Base-by-base conservation (phyloP, 2,113 vertebrate species). In the Suricata suricatta region DNA sequence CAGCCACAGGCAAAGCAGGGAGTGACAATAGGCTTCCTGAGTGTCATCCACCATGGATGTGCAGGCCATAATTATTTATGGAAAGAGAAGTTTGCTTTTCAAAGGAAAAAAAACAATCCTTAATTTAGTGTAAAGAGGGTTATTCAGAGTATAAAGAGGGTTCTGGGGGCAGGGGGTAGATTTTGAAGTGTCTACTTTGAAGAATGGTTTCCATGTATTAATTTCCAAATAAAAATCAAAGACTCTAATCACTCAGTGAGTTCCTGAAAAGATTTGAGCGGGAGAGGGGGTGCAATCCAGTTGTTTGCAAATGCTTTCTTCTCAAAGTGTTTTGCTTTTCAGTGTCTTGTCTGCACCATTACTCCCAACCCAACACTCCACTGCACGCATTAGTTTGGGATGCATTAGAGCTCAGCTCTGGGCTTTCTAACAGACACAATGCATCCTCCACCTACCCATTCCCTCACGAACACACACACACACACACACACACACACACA, bases 221-320 rank as follows among this genome's bases (percentile, higher is more conserved):
- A 35, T 72, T 90, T 69, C 69, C 69, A 76, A 90, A 72, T 27
- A 17, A 44, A 77, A 77, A 93, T 19, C 13, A 41, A 41, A 69
- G 60, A 10, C 29, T 76, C 31, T 35, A 64, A 7, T 47, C 41
- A 21, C 9, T 57, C 0, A 6, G 2, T 9, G 52, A 66, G 64
- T 25, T 71, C 71, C 66, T 47, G 21, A 33, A 79, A 63, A 77
- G 17, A 41, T 14, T 11, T 13, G 4, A n/a, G 19, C 9, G 17
- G 16, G 9, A 2, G 9, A 5, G 17, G 8, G 23, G n/a, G 14
- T 35, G 7, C 1, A 33, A 2, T 12, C 1, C 5, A 41, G 7
- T 16, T 33, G 33, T 50, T 68, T 29, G 44, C 0, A 47, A 72
- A 69, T 68, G 15, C 25, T 64, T 44, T 44, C 60, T 76, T 57